phyloP scores from a whole-genome alignment of 2,797 vertebrate genomes.

The Danio kyathit region DNA sequence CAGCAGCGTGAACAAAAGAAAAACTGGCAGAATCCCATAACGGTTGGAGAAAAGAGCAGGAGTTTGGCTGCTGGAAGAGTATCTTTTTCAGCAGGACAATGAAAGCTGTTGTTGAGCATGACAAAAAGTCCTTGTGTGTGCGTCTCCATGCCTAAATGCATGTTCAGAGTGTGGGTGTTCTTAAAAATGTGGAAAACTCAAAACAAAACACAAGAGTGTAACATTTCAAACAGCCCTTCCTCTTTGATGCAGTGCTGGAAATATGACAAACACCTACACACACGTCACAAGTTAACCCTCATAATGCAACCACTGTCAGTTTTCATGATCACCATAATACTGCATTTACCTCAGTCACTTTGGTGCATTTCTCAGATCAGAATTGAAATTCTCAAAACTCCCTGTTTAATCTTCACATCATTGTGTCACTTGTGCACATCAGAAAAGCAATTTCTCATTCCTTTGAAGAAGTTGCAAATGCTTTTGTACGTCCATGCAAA shows the following conservation, averaged over 20 bases:
- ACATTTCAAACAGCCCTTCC: slow-evolving; percentile 31
- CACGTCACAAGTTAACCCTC: neutral
- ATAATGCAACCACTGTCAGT: too few species aligned
- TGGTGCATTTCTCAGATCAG: too few species aligned
- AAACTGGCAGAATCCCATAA: slow-evolving; percentile 11
- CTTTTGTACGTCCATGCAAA: too few species aligned
- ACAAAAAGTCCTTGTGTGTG: slow-evolving; percentile 44
- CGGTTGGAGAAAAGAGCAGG: neutral
- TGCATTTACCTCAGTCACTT: too few species aligned
- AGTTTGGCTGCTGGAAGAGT: slow-evolving; percentile 29
- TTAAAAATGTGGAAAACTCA: slow-evolving; percentile 29
- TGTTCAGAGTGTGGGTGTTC: slow-evolving; percentile 4
- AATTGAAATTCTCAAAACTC: too few species aligned
- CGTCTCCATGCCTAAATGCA: slow-evolving; percentile 19
- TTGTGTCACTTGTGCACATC: too few species aligned
- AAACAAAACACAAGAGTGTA: slow-evolving; percentile 1
- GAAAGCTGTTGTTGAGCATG: slow-evolving; percentile 38
- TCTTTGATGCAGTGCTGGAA: slow-evolving; percentile 20
- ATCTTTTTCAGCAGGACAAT: slow-evolving; percentile 36
- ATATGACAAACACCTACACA: neutral
- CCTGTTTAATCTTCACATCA: too few species aligned
- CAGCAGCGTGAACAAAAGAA: slow-evolving; percentile 28
- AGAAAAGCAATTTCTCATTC: too few species aligned
- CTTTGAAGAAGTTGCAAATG: too few species aligned
- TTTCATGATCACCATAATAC: too few species aligned